Percentiles rank a stretch among this genome's conserved stretches.
Evolutionary conservation across 2,113 vertebrate genomes (phyloP).

Genomic region (Microtus pennsylvanicus): DNA sequence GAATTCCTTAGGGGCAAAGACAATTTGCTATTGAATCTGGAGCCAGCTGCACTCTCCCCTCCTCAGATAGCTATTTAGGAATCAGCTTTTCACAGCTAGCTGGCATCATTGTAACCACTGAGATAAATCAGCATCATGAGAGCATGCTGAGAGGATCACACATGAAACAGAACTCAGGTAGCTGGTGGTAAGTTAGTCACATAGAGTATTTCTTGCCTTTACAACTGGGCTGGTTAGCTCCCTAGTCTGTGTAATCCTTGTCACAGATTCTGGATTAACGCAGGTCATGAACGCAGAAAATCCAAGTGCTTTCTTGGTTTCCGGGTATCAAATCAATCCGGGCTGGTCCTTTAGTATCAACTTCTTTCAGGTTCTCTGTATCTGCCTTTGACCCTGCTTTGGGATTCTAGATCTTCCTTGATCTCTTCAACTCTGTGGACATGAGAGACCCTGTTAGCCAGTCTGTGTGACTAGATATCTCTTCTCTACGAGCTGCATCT

Average conservation of each 20-base stretch:
- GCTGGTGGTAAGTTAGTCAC: not conserved
- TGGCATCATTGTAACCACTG: not conserved
- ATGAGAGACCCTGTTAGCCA: not conserved
- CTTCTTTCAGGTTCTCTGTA: not conserved
- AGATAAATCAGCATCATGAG: not conserved
- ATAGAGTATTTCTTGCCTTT: not conserved
- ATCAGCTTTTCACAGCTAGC: not conserved
- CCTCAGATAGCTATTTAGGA: slow-evolving; percentile 42
- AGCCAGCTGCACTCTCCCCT: not conserved
- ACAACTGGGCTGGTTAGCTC: not conserved
- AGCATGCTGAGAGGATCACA: not conserved
- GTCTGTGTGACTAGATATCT: not conserved
- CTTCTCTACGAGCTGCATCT: not conserved
- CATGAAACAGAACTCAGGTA: slow-evolving; percentile 46
- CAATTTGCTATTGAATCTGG: slow-evolving; percentile 17
- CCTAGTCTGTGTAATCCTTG: not conserved
- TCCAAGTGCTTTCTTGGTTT: not conserved
- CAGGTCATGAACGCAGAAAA: not conserved
- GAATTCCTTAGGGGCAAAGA: slow-evolving; percentile 31
- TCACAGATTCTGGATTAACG: slow-evolving; percentile 1
- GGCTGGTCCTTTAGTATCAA: not conserved
- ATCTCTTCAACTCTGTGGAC: not conserved
- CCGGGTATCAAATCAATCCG: not conserved
- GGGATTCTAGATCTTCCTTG: not conserved
- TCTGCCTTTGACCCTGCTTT: slow-evolving; percentile 20